A percentile compares a stretch with the other conserved stretches of the same genome.
Evolutionary conservation across 2,797 vertebrate genomes (phyloP).

Genomic region (Telmatherina bonti): DNA sequence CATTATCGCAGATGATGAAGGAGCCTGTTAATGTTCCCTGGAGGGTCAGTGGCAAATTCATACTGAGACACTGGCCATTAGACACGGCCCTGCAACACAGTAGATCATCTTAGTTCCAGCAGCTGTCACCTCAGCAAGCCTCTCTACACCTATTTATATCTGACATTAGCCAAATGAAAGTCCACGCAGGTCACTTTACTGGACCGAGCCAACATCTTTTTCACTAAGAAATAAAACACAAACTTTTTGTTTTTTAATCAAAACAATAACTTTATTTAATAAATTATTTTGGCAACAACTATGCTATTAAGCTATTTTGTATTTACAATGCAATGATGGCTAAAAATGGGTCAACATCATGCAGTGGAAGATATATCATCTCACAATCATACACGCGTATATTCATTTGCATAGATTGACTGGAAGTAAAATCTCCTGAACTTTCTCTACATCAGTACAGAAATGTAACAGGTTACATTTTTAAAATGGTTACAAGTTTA

Average conservation of each 20-base stretch:
- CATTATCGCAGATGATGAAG: slow-evolving; percentile 46
- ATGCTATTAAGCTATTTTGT: slow-evolving; percentile 9
- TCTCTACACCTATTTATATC: slow-evolving; percentile 36
- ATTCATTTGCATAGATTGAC: slow-evolving; percentile 58
- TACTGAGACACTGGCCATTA: slow-evolving; percentile 58
- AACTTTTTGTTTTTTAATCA: slow-evolving; percentile 27
- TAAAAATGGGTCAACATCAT: slow-evolving; percentile 6
- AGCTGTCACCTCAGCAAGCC: slow-evolving; percentile 38
- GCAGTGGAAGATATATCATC: slow-evolving; percentile 2
- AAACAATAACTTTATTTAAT: slow-evolving; percentile 50
- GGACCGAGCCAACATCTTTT: neutral
- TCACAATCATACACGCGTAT: slow-evolving; percentile 27
- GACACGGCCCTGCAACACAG: slow-evolving; percentile 44
- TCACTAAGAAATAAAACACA: slow-evolving; percentile 9
- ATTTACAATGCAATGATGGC: slow-evolving; percentile 42
- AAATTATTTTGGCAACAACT: slow-evolving; percentile 36
- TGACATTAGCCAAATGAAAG: slow-evolving; percentile 12
- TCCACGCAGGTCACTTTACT: slow-evolving; percentile 3
- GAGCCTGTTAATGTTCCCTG: slow-evolving; percentile 50
- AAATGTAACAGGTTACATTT: slow-evolving; percentile 4
- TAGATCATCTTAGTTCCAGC: slow-evolving; percentile 55
- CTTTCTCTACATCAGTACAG: slow-evolving; percentile 5
- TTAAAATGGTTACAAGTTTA: neutral
- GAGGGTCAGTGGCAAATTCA: slow-evolving; percentile 75
- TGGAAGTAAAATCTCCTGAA: neutral